A percentile compares a stretch with the other conserved stretches of the same genome.
Evolutionary conservation across 2,888 invertebrate species (phyloP).

Genomic region (Steinernema hermaphroditum): DNA sequence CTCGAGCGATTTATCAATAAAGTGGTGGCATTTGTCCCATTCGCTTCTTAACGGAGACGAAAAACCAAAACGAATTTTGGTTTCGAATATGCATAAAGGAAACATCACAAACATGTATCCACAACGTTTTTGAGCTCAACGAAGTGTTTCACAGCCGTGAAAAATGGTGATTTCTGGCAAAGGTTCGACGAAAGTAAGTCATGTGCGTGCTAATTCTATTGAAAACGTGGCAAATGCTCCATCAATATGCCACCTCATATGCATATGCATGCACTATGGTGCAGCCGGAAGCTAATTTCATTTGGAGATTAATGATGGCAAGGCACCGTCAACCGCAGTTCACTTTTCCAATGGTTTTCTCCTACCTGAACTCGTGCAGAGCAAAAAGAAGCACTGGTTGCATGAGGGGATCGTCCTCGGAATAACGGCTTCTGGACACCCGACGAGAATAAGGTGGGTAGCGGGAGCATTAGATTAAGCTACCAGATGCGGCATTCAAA

Average conservation of each 20-base stretch:
- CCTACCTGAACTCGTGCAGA: neutral
- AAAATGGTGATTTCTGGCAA: slow-evolving; percentile 5
- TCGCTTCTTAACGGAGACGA: neutral
- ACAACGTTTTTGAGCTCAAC: neutral
- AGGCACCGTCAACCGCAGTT: neutral
- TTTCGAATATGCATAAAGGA: neutral
- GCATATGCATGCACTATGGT: neutral
- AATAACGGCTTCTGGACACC: neutral
- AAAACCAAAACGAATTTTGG: neutral
- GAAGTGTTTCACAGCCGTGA: neutral
- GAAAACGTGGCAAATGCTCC: slow-evolving; percentile 20
- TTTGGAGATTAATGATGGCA: neutral
- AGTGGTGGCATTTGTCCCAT: neutral
- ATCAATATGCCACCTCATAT: slow-evolving; percentile 12
- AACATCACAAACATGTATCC: neutral
- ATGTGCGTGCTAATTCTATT: slow-evolving; percentile 16
- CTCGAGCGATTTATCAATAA: slow-evolving; percentile 29
- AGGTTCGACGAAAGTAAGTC: slow-evolving; percentile 15
- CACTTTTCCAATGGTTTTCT: neutral
- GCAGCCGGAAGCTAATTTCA: slow-evolving; percentile 1
- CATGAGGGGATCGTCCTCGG: neutral
- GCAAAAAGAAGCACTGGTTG: neutral
- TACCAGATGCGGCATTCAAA: slow-evolving; percentile 21
- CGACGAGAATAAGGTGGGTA: slow-evolving; percentile 12
- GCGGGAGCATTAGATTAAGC: slow-evolving; percentile 3